phyloP scores from a whole-genome alignment of 2,888 invertebrate species.

The Lasioglossum leucozonium region DNA sequence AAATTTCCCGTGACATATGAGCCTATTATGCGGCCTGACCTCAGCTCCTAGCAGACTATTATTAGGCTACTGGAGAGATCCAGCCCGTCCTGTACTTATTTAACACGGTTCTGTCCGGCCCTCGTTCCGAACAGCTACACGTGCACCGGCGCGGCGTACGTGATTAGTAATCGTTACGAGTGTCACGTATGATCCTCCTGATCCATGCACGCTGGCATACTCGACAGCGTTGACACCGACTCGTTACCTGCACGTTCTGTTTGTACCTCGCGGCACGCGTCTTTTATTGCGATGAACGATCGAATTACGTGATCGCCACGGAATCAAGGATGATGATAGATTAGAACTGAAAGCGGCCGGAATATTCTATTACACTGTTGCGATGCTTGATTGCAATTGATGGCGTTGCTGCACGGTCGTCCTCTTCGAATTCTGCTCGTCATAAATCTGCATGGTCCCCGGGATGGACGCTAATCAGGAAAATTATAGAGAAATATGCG shows the following conservation, averaged over 20 bases:
- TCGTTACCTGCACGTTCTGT: slow-evolving; percentile 24
- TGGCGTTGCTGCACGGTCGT: neutral
- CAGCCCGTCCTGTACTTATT: slow-evolving; percentile 59
- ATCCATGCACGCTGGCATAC: slow-evolving; percentile 44
- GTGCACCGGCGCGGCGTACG: slow-evolving; percentile 31
- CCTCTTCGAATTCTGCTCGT: neutral
- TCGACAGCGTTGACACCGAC: slow-evolving; percentile 39
- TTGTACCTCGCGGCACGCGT: slow-evolving; percentile 44
- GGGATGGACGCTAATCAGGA: neutral
- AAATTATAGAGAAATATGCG: slow-evolving; percentile 1
- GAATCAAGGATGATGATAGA: slow-evolving; percentile 5
- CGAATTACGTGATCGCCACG: slow-evolving; percentile 19
- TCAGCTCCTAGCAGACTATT: slow-evolving; percentile 58
- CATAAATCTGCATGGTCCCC: neutral
- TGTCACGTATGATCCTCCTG: slow-evolving; percentile 55
- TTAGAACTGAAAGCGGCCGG: neutral
- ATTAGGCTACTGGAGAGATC: slow-evolving; percentile 66
- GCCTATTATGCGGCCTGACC: slow-evolving; percentile 61
- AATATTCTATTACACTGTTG: neutral
- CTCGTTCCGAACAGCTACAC: neutral
- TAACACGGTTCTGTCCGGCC: slow-evolving; percentile 34
- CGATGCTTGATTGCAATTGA: neutral
- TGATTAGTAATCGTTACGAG: slow-evolving; percentile 60
- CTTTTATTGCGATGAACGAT: slow-evolving; percentile 39
- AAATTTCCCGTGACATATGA: slow-evolving; percentile 55